Base-by-base conservation (phyloP, 2,113 vertebrate species). In the Thalassarche chlororhynchos region DNA sequence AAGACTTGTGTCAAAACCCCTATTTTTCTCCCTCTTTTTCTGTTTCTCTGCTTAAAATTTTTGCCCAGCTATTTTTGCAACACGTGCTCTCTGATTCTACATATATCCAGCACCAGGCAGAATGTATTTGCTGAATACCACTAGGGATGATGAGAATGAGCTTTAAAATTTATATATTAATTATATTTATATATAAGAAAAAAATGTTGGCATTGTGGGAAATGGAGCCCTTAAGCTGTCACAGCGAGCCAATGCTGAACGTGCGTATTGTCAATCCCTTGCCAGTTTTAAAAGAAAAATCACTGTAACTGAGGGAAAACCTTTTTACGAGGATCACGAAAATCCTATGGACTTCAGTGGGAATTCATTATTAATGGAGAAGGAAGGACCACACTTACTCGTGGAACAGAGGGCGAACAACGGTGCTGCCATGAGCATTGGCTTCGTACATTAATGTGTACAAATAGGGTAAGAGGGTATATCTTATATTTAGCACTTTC, bases 401-500 rank as follows among this genome's bases (percentile, higher is more conserved):
- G 2, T 99, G 99, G 69, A 99, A 93, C 49, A 99, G 87, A 6
- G 99, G 99, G 40, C 99, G 95, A 66, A 99, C 72, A 0, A 99
- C 99, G 2, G 99, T 99, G 90, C 83, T 98, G 72, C 99, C 99
- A 20, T 95, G 44, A 0, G 32, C 89, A 38, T 99, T 98, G 76
- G 99, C 99, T 69, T 98, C 94, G 68, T 97, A 98, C 99, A 99
- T 99, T 46, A 99, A 94, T 1, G 99, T 99, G 97, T 99, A 99
- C 24, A 99, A 96, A 93, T 99, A 99, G 0, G 99, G 99, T 71
- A 99, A 87, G 58, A 99, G 97, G 12, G 94, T 97, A 49, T 99
- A 99, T 86, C 99, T 99, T 85, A 98, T 99, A 57, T 98, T 97
- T n/a, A 99, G 88, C 38, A 99, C 98, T 2, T 98, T 91, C 34